These are phyloP conservation scores for Prorops nasuta DNA, from an alignment of 1,140 invertebrate species.

Conservation along the genomic window DNA sequence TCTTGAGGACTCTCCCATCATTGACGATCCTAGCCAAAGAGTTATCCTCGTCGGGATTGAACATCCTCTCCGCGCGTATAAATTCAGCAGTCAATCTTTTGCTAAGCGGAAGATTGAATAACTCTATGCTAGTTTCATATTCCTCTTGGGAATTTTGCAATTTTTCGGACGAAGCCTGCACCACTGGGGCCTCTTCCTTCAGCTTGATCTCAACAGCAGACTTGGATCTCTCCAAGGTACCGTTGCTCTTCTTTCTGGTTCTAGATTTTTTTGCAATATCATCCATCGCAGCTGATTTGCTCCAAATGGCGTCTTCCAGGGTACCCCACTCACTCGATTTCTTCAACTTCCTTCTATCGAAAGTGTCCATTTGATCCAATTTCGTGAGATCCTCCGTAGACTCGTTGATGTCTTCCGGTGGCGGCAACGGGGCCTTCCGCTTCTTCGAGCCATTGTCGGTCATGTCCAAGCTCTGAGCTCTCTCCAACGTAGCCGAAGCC, in stretches of 20 bases:
- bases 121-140: conserved; percentile 31
- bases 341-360: conserved; percentile 67
- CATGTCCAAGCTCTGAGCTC: conserved; percentile 80
- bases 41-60: conserved; percentile 44
- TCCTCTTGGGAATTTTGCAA: conserved; percentile 12
- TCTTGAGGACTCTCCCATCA: conserved; percentile 40
- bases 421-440: conserved; percentile 62
- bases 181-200: conserved; percentile 22
- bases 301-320: conserved; percentile 71
- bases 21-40: conserved; percentile 44
- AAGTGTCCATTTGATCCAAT: conserved; percentile 65
- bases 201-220: conserved; percentile 42
- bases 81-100: conserved; percentile 41
- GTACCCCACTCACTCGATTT: conserved; percentile 75
- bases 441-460: conserved; percentile 70
- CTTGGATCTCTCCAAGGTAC: conserved; percentile 38
- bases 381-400: conserved; percentile 61
- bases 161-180: background rate
- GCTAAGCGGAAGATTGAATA: conserved; percentile 45
- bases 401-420: conserved; percentile 61
- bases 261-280: conserved; percentile 10
- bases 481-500: conserved; percentile 65
- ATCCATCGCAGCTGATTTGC: conserved; percentile 25
- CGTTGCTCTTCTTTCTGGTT: conserved; percentile 34
- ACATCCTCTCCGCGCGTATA: conserved; percentile 38